Conservation (phyloP, 2,113 vertebrate genomes). For the Mugil cephalus region DNA sequence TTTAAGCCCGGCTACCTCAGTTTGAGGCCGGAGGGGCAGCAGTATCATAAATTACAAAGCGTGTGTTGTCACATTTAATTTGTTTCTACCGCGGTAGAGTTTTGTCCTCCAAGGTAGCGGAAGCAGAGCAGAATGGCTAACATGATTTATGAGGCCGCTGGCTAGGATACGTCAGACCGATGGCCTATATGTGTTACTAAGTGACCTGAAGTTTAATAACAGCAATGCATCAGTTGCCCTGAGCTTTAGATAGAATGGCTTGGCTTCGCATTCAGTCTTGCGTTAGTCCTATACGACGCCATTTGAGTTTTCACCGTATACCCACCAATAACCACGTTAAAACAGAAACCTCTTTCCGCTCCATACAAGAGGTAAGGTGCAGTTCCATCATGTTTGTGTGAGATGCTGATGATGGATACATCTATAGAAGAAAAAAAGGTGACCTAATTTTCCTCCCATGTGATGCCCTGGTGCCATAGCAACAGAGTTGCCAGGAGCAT, state of each 20-base stretch:
- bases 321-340: neutral
- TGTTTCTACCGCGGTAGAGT: conserved; percentile 25
- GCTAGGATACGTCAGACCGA: conserved; percentile 28
- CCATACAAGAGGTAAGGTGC: neutral
- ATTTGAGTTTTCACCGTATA: neutral
- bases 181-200: conserved; percentile 30
- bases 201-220: conserved; percentile 57
- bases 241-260: conserved; percentile 10
- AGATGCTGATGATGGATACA: neutral
- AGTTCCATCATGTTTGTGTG: neutral
- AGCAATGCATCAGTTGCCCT: conserved; percentile 41
- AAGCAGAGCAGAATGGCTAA: conserved; percentile 57
- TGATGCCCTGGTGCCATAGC: conserved; percentile 47
- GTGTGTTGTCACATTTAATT: conserved; percentile 58
- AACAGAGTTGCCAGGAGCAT: conserved; percentile 44
- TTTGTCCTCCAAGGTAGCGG: conserved; percentile 49
- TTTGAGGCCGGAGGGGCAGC: conserved; percentile 36
- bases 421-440: conserved; percentile 18
- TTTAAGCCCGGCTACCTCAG: conserved; percentile 25
- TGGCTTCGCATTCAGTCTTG: neutral
- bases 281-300: neutral
- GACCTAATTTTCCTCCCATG: conserved; percentile 26
- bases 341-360: neutral
- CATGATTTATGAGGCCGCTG: conserved; percentile 36
- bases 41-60: conserved; percentile 39